These are phyloP conservation scores for Octodonta nipae DNA, from an alignment of 2,888 invertebrate genomes.

Conservation along the genomic window DNA sequence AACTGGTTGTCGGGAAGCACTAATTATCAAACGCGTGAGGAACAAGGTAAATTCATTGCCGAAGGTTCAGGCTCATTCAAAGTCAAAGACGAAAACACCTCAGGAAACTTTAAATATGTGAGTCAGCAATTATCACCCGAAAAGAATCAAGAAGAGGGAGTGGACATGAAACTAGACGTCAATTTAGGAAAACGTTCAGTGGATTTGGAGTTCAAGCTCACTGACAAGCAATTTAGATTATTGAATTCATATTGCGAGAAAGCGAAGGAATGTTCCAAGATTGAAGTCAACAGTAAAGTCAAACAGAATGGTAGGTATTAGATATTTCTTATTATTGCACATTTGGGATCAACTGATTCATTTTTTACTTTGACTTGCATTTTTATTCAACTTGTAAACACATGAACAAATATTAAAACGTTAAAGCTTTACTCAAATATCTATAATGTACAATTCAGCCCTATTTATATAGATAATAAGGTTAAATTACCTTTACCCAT, in stretches of 20 bases:
- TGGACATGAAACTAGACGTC: constrained; percentile 53
- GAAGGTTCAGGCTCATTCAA: constrained; percentile 65
- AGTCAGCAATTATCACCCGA: constrained; percentile 44
- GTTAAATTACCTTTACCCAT: too few relatives aligned
- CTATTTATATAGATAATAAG: too few relatives aligned
- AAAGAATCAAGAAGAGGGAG: constrained; percentile 54
- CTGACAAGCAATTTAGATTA: constrained; percentile 58
- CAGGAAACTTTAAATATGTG: constrained; percentile 61
- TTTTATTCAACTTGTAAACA: background rate
- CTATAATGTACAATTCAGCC: too few relatives aligned
- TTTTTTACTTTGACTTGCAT: too few relatives aligned
- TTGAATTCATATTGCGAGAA: constrained; percentile 64
- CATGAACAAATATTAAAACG: background rate
- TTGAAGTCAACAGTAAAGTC: constrained; percentile 51
- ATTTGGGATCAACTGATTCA: too few relatives aligned
- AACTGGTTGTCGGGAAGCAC: constrained; percentile 60
- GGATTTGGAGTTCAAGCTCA: constrained; percentile 55
- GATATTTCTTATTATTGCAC: too few relatives aligned
- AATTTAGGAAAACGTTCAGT: constrained; percentile 56
- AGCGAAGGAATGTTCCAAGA: constrained; percentile 63
- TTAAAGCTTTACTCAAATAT: too few relatives aligned
- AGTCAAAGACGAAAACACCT: constrained; percentile 52
- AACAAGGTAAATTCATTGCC: constrained; percentile 55
- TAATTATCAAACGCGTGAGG: constrained; percentile 55
- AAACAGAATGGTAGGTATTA: constrained; percentile 29